A percentile compares a stretch with the other conserved stretches of the same genome.
These are phyloP conservation scores for Pachyramphus minor DNA, from an alignment of 2,113 vertebrate genomes.

Conservation along the genomic window DNA sequence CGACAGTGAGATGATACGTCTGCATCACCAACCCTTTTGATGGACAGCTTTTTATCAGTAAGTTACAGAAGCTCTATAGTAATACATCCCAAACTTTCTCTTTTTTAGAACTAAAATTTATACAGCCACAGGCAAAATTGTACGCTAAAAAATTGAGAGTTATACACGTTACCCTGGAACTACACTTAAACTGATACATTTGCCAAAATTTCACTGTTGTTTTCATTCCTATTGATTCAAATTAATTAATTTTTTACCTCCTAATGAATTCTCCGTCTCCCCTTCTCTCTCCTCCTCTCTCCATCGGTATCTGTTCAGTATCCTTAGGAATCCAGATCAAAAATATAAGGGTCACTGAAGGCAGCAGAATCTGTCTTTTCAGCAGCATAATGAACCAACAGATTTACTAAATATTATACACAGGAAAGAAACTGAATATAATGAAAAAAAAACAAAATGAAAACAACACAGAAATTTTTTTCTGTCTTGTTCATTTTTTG, in stretches of 20 bases:
- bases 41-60: constrained; percentile 42
- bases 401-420: neutral
- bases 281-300: neutral
- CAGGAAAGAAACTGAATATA: neutral
- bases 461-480: neutral
- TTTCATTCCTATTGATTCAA: neutral
- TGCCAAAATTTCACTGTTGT: neutral
- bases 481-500: accelerated
- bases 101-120: neutral
- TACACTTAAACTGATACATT: neutral
- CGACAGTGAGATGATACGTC: neutral
- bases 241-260: neutral
- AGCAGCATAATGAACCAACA: neutral
- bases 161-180: neutral
- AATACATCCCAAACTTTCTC: neutral
- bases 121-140: neutral
- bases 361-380: neutral
- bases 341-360: neutral
- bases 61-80: neutral
- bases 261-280: neutral
- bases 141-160: neutral
- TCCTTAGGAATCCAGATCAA: neutral
- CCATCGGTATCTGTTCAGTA: neutral
- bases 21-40: neutral
- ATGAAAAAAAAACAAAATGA: accelerated